Evolutionary conservation across 2,888 invertebrate species (phyloP).

Genomic region (Ectropis crepuscularia): DNA sequence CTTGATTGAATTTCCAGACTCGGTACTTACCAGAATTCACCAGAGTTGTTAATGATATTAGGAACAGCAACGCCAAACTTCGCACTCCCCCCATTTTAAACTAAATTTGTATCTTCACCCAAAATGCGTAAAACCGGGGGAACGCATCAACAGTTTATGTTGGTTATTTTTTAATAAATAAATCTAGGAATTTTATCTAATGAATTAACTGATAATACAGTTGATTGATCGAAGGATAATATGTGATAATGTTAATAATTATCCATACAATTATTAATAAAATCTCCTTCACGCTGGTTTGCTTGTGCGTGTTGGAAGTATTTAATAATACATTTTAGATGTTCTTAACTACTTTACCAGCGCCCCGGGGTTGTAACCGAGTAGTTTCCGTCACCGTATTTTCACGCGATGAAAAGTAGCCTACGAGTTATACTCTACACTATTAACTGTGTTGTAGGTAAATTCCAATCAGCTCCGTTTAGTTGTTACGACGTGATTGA

Average conservation of each 20-base stretch:
- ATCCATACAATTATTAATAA: neutral
- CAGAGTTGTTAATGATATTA: constrained; percentile 33
- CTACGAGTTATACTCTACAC: neutral
- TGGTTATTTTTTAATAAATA: constrained; percentile 4
- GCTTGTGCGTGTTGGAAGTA: no score
- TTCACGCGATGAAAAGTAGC: neutral
- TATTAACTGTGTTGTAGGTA: no score
- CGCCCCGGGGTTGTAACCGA: no score
- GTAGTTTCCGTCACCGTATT: no score
- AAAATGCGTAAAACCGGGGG: constrained; percentile 3
- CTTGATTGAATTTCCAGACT: no score
- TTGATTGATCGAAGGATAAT: constrained; percentile 21
- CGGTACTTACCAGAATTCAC: constrained; percentile 47
- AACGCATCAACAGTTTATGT: constrained; percentile 5
- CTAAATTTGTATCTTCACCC: neutral
- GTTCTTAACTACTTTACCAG: no score
- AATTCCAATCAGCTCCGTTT: no score
- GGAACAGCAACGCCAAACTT: constrained; percentile 19
- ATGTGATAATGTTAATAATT: neutral
- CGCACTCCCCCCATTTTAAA: constrained; percentile 11
- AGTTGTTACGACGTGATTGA: no score
- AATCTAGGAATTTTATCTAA: constrained; percentile 26
- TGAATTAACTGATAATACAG: constrained; percentile 19
- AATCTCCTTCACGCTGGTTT: neutral
- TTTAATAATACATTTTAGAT: no score